Conservation (phyloP, 2,888 invertebrate genomes). For the Monochamus alternatus region DNA sequence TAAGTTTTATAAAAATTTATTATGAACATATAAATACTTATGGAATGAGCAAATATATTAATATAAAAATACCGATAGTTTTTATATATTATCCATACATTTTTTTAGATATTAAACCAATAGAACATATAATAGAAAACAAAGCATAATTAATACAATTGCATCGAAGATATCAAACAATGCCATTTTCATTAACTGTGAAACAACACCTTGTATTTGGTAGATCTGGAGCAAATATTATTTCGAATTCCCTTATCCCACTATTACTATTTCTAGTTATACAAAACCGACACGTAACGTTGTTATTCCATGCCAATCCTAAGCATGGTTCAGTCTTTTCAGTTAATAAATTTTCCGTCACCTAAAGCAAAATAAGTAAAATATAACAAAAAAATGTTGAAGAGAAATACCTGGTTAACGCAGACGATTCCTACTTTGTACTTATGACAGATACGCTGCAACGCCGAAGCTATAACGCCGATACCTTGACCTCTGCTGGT, state of each 20-base stretch:
- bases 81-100: background rate
- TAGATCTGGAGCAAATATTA: conserved; percentile 76
- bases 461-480: conserved; percentile 73
- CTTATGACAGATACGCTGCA: conserved; percentile 74
- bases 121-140: no score
- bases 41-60: no score
- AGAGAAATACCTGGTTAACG: conserved; percentile 78
- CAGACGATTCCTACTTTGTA: conserved; percentile 77
- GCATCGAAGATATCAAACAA: conserved; percentile 4
- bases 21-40: no score
- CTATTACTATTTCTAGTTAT: conserved; percentile 66
- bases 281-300: conserved; percentile 76
- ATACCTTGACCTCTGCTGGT: conserved; percentile 74
- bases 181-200: conserved; percentile 69
- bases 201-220: conserved; percentile 71
- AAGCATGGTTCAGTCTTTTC: conserved; percentile 73
- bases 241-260: conserved; percentile 70
- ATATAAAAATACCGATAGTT: no score
- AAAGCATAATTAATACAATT: background rate
- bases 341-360: conserved; percentile 65
- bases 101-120: background rate
- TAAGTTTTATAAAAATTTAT: no score
- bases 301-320: conserved; percentile 79
- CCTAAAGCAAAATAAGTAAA: conserved; percentile 58
- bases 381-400: background rate